Evolutionary conservation across 64 coral and sea anemone genomes (phyloP).

Genomic region (Exaiptasia diaphana): DNA sequence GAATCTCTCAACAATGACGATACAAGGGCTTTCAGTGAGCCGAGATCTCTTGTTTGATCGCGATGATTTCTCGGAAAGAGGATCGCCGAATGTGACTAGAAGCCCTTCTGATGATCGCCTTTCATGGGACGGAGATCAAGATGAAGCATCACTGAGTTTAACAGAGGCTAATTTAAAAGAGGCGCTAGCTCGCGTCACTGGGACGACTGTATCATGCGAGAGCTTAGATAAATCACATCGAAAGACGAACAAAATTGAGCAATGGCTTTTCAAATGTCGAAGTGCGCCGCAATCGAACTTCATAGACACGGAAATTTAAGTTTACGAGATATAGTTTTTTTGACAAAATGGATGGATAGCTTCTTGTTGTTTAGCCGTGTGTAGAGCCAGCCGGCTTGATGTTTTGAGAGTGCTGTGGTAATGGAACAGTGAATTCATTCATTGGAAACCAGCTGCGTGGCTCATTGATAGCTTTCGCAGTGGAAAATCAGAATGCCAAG

Average conservation of each 20-base stretch:
- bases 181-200: conserved; percentile 47
- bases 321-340: not conserved
- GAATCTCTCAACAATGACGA: conserved; percentile 49
- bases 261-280: conserved; percentile 75
- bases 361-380: too few species aligned
- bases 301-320: not conserved
- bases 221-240: conserved; percentile 63
- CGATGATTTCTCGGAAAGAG: conserved; percentile 50
- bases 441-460: too few species aligned
- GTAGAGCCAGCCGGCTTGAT: too few species aligned
- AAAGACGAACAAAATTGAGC: conserved; percentile 70
- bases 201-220: conserved; percentile 45
- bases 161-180: conserved; percentile 77
- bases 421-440: too few species aligned
- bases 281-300: not conserved
- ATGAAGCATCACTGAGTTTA: conserved; percentile 28
- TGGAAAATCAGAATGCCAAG: too few species aligned
- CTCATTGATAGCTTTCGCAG: too few species aligned
- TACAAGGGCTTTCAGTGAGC: conserved; percentile 68
- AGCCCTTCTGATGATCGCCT: conserved; percentile 80
- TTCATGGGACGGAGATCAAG: conserved; percentile 47
- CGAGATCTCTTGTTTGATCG: conserved; percentile 68
- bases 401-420: too few species aligned
- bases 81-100: conserved; percentile 70
- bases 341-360: not conserved